Percentiles rank a stretch among this genome's conserved stretches.
Evolutionary conservation across 2,797 vertebrate species (phyloP).

Genomic region (Amphiprion clarkii): DNA sequence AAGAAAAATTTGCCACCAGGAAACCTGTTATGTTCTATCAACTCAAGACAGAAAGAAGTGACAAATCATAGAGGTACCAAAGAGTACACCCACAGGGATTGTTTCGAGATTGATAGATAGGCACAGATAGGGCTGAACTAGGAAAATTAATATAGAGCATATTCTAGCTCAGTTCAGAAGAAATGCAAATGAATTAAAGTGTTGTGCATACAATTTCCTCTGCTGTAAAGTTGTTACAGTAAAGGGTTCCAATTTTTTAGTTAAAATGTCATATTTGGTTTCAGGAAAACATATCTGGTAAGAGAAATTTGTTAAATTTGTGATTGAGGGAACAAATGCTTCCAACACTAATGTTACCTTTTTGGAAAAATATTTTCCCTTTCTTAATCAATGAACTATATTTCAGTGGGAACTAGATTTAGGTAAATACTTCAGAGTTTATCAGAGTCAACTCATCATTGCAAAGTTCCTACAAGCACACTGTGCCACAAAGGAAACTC

Average conservation of each 20-base stretch:
- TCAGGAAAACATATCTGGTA: background rate
- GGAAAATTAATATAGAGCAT: background rate
- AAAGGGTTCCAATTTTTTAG: background rate
- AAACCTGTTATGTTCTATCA: conserved; percentile 24
- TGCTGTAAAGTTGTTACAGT: background rate
- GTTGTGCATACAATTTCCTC: background rate
- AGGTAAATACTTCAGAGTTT: background rate
- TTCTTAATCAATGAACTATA: background rate
- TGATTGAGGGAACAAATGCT: background rate
- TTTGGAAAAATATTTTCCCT: too few relatives aligned
- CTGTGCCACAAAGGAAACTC: conserved; percentile 7
- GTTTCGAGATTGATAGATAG: conserved; percentile 23
- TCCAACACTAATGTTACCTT: background rate
- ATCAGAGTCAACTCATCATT: background rate
- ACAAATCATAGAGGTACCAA: conserved; percentile 15
- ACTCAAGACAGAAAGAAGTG: conserved; percentile 16
- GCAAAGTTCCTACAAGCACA: background rate
- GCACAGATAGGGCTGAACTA: background rate
- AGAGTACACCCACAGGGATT: conserved; percentile 35
- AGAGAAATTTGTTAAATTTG: background rate
- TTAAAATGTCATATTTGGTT: background rate
- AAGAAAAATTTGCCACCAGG: conserved; percentile 15
- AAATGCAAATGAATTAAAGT: conserved; percentile 10
- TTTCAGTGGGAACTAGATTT: background rate
- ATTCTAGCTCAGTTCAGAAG: conserved; percentile 8